These are phyloP conservation scores for Acyrthosiphon pisum DNA, from an alignment of 1,140 invertebrate species.

Conservation along the genomic window DNA sequence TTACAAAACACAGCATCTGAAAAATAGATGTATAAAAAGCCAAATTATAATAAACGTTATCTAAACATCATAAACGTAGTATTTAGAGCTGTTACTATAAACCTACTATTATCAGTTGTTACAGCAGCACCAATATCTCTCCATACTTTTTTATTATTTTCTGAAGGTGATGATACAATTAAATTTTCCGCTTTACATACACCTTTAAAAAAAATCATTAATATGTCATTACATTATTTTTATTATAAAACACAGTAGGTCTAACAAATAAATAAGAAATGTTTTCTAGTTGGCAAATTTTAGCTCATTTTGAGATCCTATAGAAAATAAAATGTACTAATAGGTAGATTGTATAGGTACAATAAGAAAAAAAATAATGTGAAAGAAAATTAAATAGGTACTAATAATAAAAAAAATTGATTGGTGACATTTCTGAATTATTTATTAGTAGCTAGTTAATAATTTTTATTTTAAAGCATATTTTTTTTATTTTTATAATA, in stretches of 20 bases:
- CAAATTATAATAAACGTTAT: not conserved
- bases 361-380: no score
- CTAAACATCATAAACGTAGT: not conserved
- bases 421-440: not conserved
- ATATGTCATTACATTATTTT: not conserved
- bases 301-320: no score
- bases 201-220: conserved; percentile 64
- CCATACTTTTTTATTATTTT: conserved; percentile 72
- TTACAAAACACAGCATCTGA: conserved; percentile 67
- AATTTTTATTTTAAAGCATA: not conserved
- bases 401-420: not conserved
- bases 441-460: not conserved
- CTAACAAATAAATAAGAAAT: not conserved
- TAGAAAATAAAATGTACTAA: not conserved
- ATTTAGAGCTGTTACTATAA: not conserved
- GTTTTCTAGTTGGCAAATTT: no score
- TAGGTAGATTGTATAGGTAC: not conserved
- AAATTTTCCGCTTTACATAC: conserved; percentile 68
- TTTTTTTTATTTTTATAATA: no score
- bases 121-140: conserved; percentile 68
- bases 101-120: conserved; percentile 70
- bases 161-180: conserved; percentile 74
- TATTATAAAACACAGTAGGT: not conserved
- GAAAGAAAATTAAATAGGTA: not conserved
- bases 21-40: conserved; percentile 51